Percentiles rank a stretch among this genome's conserved stretches.
Conservation (phyloP, 2,797 vertebrate species). For the Euphonia xanthogaster region DNA sequence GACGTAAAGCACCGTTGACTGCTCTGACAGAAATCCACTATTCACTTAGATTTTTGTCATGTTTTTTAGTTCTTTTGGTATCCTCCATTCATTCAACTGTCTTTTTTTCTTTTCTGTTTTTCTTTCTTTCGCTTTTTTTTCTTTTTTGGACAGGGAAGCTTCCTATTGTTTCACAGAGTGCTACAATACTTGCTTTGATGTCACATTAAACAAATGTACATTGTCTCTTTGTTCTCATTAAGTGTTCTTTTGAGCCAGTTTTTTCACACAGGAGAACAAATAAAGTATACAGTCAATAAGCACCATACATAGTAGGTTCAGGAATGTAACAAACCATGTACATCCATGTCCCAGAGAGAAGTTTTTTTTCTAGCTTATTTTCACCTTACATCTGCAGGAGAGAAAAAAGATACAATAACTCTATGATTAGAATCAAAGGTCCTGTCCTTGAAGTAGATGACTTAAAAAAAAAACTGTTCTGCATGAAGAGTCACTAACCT, state of each 20-base stretch:
- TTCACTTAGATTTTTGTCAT: slow-evolving; percentile 57
- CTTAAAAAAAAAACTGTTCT: slow-evolving; percentile 37
- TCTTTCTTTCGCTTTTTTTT: not conserved
- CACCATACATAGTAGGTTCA: slow-evolving; percentile 88
- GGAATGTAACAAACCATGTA: slow-evolving; percentile 84
- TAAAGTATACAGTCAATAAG: slow-evolving; percentile 83
- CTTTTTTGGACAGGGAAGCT: slow-evolving; percentile 74
- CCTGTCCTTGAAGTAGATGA: slow-evolving; percentile 25
- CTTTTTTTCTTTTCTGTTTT: slow-evolving; percentile 55
- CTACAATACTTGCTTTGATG: slow-evolving; percentile 83
- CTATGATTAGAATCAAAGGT: slow-evolving; percentile 65
- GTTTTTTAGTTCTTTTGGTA: slow-evolving; percentile 64
- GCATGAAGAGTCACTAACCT: slow-evolving; percentile 70
- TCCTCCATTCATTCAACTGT: slow-evolving; percentile 66
- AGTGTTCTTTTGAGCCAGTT: slow-evolving; percentile 77
- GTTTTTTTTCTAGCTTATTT: slow-evolving; percentile 81
- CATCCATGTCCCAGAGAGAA: slow-evolving; percentile 83
- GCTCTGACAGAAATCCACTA: slow-evolving; percentile 67
- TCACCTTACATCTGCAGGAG: slow-evolving; percentile 95
- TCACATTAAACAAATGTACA: slow-evolving; percentile 81
- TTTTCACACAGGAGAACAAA: slow-evolving; percentile 80
- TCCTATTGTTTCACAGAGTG: slow-evolving; percentile 73
- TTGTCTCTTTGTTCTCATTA: slow-evolving; percentile 80
- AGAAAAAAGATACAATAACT: slow-evolving; percentile 67
- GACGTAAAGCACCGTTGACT: slow-evolving; percentile 76